Conservation (phyloP, 2,113 vertebrate species). For the Anhinga anhinga region DNA sequence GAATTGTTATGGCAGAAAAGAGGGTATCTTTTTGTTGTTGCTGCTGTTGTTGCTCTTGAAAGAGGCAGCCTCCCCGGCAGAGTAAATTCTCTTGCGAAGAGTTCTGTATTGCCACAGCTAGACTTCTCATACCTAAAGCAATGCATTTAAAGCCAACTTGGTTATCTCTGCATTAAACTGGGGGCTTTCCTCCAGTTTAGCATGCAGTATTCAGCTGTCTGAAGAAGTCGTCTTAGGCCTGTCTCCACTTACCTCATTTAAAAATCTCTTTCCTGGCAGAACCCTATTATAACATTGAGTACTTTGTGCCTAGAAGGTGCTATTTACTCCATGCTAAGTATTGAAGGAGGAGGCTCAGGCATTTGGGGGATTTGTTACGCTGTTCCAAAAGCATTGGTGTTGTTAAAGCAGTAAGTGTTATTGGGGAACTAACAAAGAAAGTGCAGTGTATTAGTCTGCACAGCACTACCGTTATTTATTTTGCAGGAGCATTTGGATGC, state of each 20-base stretch:
- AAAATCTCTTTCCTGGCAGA: neutral
- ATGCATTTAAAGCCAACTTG: neutral
- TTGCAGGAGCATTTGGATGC: neutral
- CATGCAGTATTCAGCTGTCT: neutral
- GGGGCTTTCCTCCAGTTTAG: neutral
- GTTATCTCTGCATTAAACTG: neutral
- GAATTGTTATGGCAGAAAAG: neutral
- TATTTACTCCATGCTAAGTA: neutral
- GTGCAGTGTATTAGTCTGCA: neutral
- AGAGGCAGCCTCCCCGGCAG: neutral
- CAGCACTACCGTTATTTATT: neutral
- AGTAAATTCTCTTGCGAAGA: neutral
- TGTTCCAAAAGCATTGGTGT: neutral
- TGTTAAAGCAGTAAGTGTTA: neutral
- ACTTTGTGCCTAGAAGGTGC: neutral
- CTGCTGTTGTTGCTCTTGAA: neutral
- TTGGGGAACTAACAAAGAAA: neutral
- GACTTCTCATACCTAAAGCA: neutral
- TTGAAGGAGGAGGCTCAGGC: neutral
- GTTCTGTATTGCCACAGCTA: neutral
- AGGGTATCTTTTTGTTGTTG: neutral
- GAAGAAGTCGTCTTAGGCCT: neutral
- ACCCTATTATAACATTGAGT: neutral
- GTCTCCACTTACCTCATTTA: neutral
- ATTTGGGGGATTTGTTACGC: neutral